These are phyloP conservation scores for Cynaeus angustus DNA, from an alignment of 2,888 invertebrate genomes.

Conservation along the genomic window DNA sequence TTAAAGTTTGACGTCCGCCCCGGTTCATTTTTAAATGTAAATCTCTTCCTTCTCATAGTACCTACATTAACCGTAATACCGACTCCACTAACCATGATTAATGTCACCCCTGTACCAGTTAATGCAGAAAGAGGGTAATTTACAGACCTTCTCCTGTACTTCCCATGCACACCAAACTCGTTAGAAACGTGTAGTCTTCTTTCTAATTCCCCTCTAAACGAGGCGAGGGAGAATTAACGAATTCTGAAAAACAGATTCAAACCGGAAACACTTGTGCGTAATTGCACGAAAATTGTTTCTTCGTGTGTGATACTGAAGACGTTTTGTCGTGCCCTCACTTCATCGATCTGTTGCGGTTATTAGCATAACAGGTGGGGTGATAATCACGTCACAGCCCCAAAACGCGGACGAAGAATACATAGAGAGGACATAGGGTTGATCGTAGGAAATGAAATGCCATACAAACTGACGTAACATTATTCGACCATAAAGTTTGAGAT, in stretches of 20 bases:
- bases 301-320: not conserved
- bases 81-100: not conserved
- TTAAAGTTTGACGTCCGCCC: not conserved
- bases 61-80: not conserved
- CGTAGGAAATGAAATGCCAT: conserved; percentile 50
- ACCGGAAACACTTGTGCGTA: conserved; percentile 11
- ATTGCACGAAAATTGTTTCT: conserved; percentile 25
- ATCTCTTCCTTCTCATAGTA: not conserved
- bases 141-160: conserved; percentile 4
- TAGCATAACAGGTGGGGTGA: conserved; percentile 46
- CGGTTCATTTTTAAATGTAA: not conserved
- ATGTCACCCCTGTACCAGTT: conserved; percentile 6
- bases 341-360: conserved; percentile 38
- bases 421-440: conserved; percentile 44
- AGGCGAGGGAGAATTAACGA: not conserved
- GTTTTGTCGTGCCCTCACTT: conserved; percentile 13
- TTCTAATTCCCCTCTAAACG: conserved; percentile 7
- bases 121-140: conserved; percentile 8
- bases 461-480: conserved; percentile 32
- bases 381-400: conserved; percentile 33
- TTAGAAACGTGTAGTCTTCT: conserved; percentile 1
- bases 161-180: not conserved
- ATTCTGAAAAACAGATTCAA: conserved; percentile 1
- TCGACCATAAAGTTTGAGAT: conserved; percentile 18
- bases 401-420: conserved; percentile 35